Conservation (phyloP, 2,113 vertebrate genomes). For the cattle (Bos taurus) region DNA sequence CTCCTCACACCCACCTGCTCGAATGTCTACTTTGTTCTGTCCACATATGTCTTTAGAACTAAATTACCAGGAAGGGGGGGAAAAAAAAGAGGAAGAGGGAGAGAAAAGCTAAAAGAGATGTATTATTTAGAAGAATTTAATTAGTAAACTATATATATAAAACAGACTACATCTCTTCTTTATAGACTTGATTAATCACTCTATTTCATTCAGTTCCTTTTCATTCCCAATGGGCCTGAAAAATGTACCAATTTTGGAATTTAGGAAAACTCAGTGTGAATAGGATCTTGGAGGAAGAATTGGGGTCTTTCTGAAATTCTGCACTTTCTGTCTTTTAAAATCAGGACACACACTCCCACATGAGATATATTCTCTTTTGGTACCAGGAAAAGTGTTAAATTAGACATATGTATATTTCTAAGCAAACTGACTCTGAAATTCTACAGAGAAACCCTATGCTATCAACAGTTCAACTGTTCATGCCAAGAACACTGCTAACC, state of each 20-base stretch:
- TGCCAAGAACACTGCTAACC: not conserved
- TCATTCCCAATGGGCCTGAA: not conserved
- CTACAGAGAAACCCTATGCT: not conserved
- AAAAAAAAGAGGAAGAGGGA: not conserved
- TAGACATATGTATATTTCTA: not conserved
- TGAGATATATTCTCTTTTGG: not conserved
- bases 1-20: fast-evolving
- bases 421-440: conserved; percentile 19
- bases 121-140: not conserved
- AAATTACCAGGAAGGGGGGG: not conserved
- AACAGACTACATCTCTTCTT: not conserved
- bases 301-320: not conserved
- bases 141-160: not conserved
- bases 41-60: not conserved
- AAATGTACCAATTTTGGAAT: not conserved
- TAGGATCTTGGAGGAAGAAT: not conserved
- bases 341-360: not conserved
- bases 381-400: not conserved
- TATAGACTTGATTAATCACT: not conserved
- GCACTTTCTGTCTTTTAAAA: not conserved
- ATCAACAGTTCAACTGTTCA: not conserved
- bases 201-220: not conserved
- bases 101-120: not conserved
- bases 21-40: not conserved
- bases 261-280: not conserved